Evolutionary conservation across 2,888 invertebrate genomes (phyloP), one percentile per base, ranked within the genome.

Genomic region (Pelosia muscerda): DNA sequence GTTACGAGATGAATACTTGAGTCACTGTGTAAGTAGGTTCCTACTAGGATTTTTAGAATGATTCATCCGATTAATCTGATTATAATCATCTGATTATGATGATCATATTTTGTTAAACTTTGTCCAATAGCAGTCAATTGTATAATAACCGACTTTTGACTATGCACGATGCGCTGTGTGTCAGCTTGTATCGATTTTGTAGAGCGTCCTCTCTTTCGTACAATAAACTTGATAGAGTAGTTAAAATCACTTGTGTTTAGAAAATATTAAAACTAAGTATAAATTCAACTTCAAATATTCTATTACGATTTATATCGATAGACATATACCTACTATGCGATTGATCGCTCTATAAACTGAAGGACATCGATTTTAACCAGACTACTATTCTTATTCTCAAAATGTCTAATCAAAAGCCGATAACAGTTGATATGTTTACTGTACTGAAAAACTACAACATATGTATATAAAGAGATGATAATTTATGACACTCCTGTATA

Each of bases 401-500:
- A 9, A 3, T 54, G 11, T 13, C 10, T 5, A 54, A 54, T 54
- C 10, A 2, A 23, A 54, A 13, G 9, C n/a, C 2, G 53, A 23
- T 11, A 22, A 54, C 2, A 22, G 23, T n/a, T n/a, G n/a, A n/a
- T 23, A 54, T n/a, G 19, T n/a, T 49, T n/a, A 54, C 5, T 54
- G 11, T 2, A n/a, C n/a, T 49, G 49, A 49, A 49, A 49, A 49
- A n/a, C n/a, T 9, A 49, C 49, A 49, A 49, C n/a, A 49, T 49
- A 2, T 54, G 23, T 54, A 13, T 54, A 54, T 54, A 13, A 55
- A 2, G 15, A 23, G 55, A 6, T 23, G 55, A 3, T 5, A 15
- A 55, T 55, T 22, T n/a, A 28, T 28, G 49, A 28, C n/a, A 62
- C 64, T 57, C 23, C 25, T 57, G 54, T 23, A 63, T 67, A 74